Evolutionary conservation across 1,140 invertebrate genomes (phyloP).

Genomic region (Cotesia vestalis): DNA sequence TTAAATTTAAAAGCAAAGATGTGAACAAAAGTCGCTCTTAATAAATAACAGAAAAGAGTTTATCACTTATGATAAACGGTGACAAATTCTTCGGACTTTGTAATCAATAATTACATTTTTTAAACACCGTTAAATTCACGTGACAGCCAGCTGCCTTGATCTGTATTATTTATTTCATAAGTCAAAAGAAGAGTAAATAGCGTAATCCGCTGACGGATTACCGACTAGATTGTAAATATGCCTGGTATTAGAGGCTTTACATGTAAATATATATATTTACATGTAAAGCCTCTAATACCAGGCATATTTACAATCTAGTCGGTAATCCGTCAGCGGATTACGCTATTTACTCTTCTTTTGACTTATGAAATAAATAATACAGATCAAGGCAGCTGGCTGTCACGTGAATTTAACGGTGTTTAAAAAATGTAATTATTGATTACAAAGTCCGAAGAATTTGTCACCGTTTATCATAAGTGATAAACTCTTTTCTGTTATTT

Average conservation of each 20-base stretch:
- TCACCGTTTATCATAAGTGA: conserved; percentile 14
- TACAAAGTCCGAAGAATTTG: conserved; percentile 10
- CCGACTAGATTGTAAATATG: conserved; percentile 2
- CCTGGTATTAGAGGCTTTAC: too few relatives aligned
- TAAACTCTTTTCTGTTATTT: conserved; percentile 5
- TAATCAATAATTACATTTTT: conserved; percentile 10
- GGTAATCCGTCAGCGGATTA: conserved; percentile 18
- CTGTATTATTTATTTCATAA: neutral
- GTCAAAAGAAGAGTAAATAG: neutral
- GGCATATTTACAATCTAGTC: neutral
- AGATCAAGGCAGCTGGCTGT: neutral
- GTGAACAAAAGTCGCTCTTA: neutral
- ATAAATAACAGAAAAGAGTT: conserved; percentile 1
- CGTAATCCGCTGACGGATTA: conserved; percentile 16
- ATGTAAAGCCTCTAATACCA: too few relatives aligned
- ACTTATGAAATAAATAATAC: neutral
- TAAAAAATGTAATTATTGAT: conserved; percentile 11
- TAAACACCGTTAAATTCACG: neutral
- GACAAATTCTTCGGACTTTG: conserved; percentile 12
- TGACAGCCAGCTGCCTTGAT: neutral
- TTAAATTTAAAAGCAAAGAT: neutral
- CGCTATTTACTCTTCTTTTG: neutral
- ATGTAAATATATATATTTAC: neutral
- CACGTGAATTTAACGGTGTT: neutral
- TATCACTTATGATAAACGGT: conserved; percentile 16